phyloP scores from a whole-genome alignment of 2,113 vertebrate genomes.

The Macquaria ambigua region DNA sequence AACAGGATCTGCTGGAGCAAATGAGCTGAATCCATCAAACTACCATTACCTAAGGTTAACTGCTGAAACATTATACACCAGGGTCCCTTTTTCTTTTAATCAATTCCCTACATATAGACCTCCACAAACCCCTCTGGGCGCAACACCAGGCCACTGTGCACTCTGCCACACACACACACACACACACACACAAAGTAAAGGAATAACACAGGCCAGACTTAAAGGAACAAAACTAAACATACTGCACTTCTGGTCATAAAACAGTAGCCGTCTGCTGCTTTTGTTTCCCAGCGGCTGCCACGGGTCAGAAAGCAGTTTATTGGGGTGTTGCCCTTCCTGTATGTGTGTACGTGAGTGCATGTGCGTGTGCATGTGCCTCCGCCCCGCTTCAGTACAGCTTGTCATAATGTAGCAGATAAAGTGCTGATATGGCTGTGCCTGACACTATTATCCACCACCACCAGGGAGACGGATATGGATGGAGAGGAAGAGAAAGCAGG shows the following conservation, averaged over 20 bases:
- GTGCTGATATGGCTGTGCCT: constrained; percentile 74
- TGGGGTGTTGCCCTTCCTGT: constrained; percentile 3
- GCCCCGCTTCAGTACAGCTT: constrained; percentile 41
- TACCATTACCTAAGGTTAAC: constrained; percentile 64
- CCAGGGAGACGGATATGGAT: constrained; percentile 52
- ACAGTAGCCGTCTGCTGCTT: constrained; percentile 6
- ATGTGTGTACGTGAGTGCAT: background rate
- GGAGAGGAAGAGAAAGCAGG: constrained; percentile 36
- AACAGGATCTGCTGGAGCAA: constrained; percentile 58
- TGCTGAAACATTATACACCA: constrained; percentile 66
- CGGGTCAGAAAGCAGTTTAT: constrained; percentile 47
- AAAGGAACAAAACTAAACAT: constrained; percentile 34
- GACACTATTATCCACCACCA: constrained; percentile 60
- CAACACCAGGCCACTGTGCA: constrained; percentile 12
- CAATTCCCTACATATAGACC: constrained; percentile 61
- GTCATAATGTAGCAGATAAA: constrained; percentile 72
- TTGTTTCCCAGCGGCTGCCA: constrained; percentile 39
- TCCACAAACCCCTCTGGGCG: constrained; percentile 46
- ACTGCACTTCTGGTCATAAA: constrained; percentile 31
- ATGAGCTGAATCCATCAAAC: constrained; percentile 67
- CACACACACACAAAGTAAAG: constrained; percentile 13
- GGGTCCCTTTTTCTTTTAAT: constrained; percentile 59
- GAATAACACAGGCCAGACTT: constrained; percentile 17
- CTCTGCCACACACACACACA: constrained; percentile 42
- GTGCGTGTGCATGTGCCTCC: background rate